Percentiles rank a stretch among this genome's conserved stretches.
Evolutionary conservation across 2,888 invertebrate species (phyloP).

Genomic region (Drosophila engyochracea): DNA sequence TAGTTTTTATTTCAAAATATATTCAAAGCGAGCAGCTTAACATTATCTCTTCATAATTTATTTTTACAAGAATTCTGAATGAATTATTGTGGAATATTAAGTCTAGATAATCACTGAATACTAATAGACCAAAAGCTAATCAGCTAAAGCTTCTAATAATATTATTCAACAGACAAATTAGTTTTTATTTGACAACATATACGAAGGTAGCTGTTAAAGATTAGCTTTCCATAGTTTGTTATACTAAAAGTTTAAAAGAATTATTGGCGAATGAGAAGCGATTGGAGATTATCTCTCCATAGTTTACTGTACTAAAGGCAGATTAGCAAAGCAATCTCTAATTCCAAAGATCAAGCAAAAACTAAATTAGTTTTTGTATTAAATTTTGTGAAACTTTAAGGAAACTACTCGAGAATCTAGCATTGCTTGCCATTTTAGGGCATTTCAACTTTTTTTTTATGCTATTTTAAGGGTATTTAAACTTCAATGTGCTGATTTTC

Average conservation of each 20-base stretch:
- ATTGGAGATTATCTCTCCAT: background rate
- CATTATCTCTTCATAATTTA: background rate
- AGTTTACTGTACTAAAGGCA: background rate
- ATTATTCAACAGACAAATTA: background rate
- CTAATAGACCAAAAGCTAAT: background rate
- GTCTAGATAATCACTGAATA: background rate
- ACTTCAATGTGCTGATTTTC: slow-evolving; percentile 1
- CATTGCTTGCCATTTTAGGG: background rate
- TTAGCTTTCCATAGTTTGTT: background rate
- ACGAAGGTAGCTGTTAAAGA: background rate
- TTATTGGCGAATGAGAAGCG: background rate
- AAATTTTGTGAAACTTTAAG: background rate
- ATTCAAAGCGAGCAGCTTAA: background rate
- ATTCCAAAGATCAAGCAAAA: background rate
- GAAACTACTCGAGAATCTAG: background rate
- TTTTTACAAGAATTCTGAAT: background rate
- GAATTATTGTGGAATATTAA: background rate
- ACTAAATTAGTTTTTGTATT: background rate
- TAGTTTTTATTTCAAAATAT: background rate
- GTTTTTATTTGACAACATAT: background rate
- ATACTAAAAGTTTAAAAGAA: background rate
- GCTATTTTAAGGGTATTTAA: slow-evolving; percentile 31
- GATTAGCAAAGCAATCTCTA: background rate
- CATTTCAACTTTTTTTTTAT: background rate
- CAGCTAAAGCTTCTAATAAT: background rate